Conservation (phyloP, 2,888 invertebrate species). For the Drosophila setosimentum region DNA sequence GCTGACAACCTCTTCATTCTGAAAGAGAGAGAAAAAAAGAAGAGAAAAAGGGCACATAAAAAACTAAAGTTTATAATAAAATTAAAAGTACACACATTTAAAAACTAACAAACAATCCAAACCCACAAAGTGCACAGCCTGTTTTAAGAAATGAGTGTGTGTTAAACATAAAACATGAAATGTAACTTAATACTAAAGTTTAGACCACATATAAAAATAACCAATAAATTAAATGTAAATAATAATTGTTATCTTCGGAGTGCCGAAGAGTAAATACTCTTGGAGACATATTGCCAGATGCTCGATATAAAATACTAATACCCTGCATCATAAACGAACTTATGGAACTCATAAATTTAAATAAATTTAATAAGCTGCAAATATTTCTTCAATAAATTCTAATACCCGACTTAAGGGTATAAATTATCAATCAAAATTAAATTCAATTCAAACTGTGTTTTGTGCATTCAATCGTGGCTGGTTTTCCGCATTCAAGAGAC, state of each 20-base stretch:
- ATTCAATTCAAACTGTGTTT: background rate
- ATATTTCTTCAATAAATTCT: background rate
- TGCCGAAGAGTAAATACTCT: constrained; percentile 2
- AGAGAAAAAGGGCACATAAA: constrained; percentile 71
- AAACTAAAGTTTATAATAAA: constrained; percentile 60
- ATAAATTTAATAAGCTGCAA: background rate
- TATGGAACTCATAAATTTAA: background rate
- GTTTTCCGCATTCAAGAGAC: constrained; percentile 26
- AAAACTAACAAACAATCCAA: constrained; percentile 10
- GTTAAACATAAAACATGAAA: constrained; percentile 15
- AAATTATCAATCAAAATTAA: constrained; percentile 7
- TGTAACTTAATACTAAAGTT: background rate
- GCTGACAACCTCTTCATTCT: constrained; percentile 85
- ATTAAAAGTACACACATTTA: constrained; percentile 31
- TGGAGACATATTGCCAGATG: background rate
- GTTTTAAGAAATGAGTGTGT: constrained; percentile 14
- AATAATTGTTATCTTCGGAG: background rate
- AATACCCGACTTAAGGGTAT: background rate
- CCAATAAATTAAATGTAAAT: background rate
- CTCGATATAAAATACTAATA: background rate
- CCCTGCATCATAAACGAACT: background rate
- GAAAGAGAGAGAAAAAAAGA: constrained; percentile 82
- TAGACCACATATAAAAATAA: background rate
- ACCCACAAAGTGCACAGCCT: constrained; percentile 25
- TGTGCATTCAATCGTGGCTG: background rate